Conservation (phyloP, 2,113 vertebrate species). For the Leucosticte australis region DNA sequence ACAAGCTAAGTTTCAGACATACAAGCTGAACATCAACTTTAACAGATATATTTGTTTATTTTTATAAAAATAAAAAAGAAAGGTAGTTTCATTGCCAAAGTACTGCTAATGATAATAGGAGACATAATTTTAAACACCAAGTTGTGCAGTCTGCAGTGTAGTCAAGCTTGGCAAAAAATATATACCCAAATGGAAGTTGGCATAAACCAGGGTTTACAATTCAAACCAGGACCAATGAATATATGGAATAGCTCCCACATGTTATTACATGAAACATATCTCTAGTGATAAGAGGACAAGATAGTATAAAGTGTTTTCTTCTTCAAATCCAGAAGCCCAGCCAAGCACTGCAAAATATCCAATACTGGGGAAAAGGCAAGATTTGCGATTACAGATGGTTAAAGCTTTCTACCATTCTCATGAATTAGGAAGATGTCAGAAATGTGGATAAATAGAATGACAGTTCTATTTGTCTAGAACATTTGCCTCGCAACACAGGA, state of each 20-base stretch:
- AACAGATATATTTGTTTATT: background rate
- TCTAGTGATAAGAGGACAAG: background rate
- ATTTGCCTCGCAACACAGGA: background rate
- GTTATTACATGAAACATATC: background rate
- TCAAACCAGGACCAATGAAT: background rate
- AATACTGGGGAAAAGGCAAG: background rate
- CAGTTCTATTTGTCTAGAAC: background rate
- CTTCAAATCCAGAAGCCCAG: background rate
- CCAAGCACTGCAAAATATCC: background rate
- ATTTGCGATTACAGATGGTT: background rate
- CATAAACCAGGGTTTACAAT: background rate
- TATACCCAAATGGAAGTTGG: background rate
- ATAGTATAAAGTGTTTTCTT: background rate
- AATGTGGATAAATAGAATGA: rapidly evolving
- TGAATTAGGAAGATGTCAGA: background rate
- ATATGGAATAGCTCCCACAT: background rate
- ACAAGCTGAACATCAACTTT: background rate
- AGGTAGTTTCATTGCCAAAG: background rate
- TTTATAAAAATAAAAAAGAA: background rate
- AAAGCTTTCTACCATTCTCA: background rate
- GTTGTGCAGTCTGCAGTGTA: background rate
- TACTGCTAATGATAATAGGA: background rate
- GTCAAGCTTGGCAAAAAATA: background rate
- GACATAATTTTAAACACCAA: background rate
- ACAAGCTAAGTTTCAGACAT: background rate